Base-by-base conservation (phyloP, 1,140 invertebrate species). In the Atta cephalotes region DNA sequence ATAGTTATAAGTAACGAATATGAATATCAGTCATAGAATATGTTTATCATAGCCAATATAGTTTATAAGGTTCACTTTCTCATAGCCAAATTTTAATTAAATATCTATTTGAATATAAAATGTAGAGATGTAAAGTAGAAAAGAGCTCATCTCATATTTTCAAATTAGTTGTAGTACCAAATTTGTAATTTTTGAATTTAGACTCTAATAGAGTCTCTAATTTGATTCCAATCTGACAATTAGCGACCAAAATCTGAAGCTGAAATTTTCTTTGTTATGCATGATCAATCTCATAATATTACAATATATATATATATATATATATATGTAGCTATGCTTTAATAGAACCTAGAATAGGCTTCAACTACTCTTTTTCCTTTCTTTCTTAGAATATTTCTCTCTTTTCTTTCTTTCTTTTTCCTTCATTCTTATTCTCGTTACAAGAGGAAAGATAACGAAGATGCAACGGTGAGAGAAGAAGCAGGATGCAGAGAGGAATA, bases 401-500 rank as follows among this genome's bases (percentile, higher is more conserved):
- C 45, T 25, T 49, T 28, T 28, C 76, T 65, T n/a, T 10, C 51
- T 45, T 80, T 53, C 35, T 81, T 3, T 70, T 31, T 70, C 45
- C 16, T 16, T 58, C 62, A 6, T 18, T 25, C 25, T 25, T 25
- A 62, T 31, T 53, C 74, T 53, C 60, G 31, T 35, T 65, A 14
- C 63, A 14, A 35, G 63, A 25, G 45, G n/a, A 45, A 35, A 31
- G 10, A 49, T 53, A 28, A 70, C 51, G 53, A 68, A 16, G 25
- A 70, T 14, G 25, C 28, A 2, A 6, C n/a, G 31, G 21, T 35
- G n/a, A 3, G 10, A 77, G 71, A 85, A 53, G 71, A 63, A 76
- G 53, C 77, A 62, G n/a, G 51, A 68, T n/a, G 45, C 65, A 49
- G 25, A 81, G 77, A 86, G 65, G 77, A 62, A 81, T 86, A 62